Evolutionary conservation across 2,888 invertebrate genomes (phyloP), one percentile per base, ranked within the genome.

Genomic region (Thyatira batis): DNA sequence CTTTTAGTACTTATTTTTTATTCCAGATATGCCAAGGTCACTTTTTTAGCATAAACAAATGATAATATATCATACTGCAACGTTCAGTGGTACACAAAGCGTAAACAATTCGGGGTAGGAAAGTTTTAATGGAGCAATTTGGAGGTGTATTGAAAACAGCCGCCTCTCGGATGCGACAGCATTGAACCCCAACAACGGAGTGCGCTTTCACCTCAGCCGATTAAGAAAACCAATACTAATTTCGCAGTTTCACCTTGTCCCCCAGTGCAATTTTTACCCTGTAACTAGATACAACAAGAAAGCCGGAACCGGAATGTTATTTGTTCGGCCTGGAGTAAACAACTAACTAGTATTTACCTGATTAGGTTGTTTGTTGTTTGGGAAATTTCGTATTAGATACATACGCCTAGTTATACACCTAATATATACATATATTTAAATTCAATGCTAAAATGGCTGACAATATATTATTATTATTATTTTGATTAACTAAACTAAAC

Each of bases 41-140:
- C n/a, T n/a, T n/a, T n/a, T n/a, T n/a, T n/a, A n/a, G n/a, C n/a
- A n/a, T n/a, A n/a, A n/a, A 23, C 3, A 46, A n/a, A 65, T 67
- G n/a, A n/a, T n/a, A n/a, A 60, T 60, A 57, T 63, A 62, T 76
- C 71, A 74, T 74, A 78, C 75, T 77, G 69, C 69, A 69, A 71
- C 69, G 66, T 70, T 77, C 71, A 65, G 69, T 67, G 73, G 60
- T 69, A 70, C 58, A 63, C 63, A 69, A 67, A 78, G 71, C 74
- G 76, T 77, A 79, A 79, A 80, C 80, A 73, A 79, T 78, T 78
- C 64, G 66, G 76, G 82, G 80, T 76, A 70, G 58, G 67, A 65
- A 85, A 87, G 78, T 87, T 87, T 83, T 86, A 88, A 87, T 86
- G 80, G 83, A 83, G 78, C 82, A 81, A 84, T 87, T 85, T 82